Evolutionary conservation across 2,888 invertebrate genomes (phyloP).

Genomic region (Palloptera scutellata): DNA sequence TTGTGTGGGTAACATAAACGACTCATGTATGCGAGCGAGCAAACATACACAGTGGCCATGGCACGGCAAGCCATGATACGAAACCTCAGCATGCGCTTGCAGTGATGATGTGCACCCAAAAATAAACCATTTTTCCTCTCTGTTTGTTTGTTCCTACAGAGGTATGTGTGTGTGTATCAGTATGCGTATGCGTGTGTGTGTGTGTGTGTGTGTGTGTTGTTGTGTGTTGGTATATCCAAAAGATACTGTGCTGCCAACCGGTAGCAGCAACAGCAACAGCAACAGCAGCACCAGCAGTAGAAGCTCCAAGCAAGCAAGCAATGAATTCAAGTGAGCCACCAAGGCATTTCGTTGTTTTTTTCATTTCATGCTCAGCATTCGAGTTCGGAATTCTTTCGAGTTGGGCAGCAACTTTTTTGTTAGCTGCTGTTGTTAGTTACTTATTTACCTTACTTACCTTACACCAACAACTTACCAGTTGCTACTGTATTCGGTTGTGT

Average conservation of each 20-base stretch:
- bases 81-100: neutral
- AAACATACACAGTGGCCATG: too few relatives aligned
- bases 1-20: neutral
- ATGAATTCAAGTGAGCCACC: conserved; percentile 45
- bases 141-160: too few relatives aligned
- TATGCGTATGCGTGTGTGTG: neutral
- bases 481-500: too few relatives aligned
- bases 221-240: neutral
- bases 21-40: neutral
- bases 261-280: conserved; percentile 13
- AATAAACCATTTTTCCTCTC: neutral
- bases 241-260: conserved; percentile 16
- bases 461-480: too few relatives aligned
- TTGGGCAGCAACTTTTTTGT: conserved; percentile 62
- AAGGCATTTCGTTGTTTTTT: conserved; percentile 63
- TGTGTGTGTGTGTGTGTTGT: neutral
- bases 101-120: neutral
- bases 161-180: neutral
- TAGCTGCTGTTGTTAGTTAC: conserved; percentile 41
- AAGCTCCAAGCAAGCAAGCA: neutral
- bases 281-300: neutral
- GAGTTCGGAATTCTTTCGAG: conserved; percentile 64
- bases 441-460: too few relatives aligned
- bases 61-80: neutral
- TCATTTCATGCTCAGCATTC: conserved; percentile 61